Evolutionary conservation across 2,113 vertebrate genomes (phyloP).

Genomic region (Todiramphus saurophagus): DNA sequence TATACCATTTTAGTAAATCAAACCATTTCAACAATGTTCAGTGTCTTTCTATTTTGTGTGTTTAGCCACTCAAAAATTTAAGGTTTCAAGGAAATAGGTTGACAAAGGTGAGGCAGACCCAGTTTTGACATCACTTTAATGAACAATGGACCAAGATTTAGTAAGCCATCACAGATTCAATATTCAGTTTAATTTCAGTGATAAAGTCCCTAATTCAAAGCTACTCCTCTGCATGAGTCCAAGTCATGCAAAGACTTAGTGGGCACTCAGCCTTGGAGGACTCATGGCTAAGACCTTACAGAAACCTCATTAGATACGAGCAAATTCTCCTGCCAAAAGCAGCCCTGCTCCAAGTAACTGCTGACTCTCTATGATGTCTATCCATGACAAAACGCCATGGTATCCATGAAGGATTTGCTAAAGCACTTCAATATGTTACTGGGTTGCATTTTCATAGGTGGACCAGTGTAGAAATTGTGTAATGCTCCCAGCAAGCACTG

Average conservation of each 20-base stretch:
- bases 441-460: background rate
- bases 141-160: background rate
- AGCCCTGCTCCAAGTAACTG: background rate
- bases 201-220: background rate
- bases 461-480: background rate
- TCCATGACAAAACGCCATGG: background rate
- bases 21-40: background rate
- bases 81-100: background rate
- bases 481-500: background rate
- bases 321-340: background rate
- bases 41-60: background rate
- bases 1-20: background rate
- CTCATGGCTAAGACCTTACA: background rate
- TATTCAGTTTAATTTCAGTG: background rate
- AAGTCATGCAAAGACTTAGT: background rate
- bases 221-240: background rate
- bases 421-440: background rate
- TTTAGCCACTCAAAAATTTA: background rate
- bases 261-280: background rate
- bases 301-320: background rate
- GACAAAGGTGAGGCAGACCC: background rate
- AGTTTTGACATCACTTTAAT: background rate
- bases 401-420: background rate
- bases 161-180: background rate
- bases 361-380: background rate